phyloP scores from a whole-genome alignment of 1,140 invertebrate genomes.

The Penaeus indicus region DNA sequence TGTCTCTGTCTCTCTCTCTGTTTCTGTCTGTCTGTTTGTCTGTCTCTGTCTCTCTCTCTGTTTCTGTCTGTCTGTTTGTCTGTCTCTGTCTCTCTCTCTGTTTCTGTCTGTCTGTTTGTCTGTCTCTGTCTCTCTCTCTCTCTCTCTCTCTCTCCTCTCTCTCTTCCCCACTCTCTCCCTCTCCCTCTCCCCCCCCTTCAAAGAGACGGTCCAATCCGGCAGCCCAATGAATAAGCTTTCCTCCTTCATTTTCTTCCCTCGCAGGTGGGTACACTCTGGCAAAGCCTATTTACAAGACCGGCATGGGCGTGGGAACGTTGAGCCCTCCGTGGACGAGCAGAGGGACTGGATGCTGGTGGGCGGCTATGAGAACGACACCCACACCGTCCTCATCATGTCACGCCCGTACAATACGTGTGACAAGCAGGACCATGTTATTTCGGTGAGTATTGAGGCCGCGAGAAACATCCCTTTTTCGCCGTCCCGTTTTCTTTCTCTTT shows the following conservation, averaged over 20 bases:
- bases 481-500: background rate
- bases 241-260: background rate
- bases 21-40: background rate
- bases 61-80: background rate
- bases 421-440: conserved; percentile 65
- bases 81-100: no score
- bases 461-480: background rate
- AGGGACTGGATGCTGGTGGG: conserved; percentile 67
- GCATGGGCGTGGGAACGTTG: conserved; percentile 65
- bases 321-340: conserved; percentile 66
- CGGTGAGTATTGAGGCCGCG: conserved; percentile 46
- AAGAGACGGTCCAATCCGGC: background rate
- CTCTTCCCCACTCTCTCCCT: conserved; percentile 14
- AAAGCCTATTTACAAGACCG: conserved; percentile 67
- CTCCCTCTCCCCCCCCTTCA: background rate
- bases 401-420: conserved; percentile 68
- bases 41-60: background rate
- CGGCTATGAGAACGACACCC: conserved; percentile 67
- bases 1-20: conserved; percentile 5
- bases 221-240: background rate
- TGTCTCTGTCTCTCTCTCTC: background rate
- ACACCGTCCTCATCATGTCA: conserved; percentile 66
- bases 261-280: conserved; percentile 65
- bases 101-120: no score
- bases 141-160: conserved; percentile 13